Evolutionary conservation across 2,113 vertebrate species (phyloP).

Genomic region (Syngnathus scovelli): DNA sequence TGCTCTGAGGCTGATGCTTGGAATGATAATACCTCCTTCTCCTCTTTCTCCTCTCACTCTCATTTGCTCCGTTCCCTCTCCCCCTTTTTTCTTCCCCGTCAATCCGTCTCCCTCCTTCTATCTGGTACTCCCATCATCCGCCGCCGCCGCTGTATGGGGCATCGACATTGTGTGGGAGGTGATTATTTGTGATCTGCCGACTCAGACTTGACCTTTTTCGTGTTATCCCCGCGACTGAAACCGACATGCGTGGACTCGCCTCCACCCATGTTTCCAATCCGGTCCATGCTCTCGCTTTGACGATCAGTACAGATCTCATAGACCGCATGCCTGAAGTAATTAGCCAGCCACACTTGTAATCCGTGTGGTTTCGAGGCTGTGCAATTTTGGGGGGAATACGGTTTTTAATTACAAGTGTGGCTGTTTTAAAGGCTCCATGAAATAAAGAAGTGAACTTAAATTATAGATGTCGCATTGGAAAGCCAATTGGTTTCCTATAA

Average conservation of each 20-base stretch:
- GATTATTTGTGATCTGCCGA: slow-evolving; percentile 75
- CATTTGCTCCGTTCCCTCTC: slow-evolving; percentile 28
- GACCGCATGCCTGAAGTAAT: slow-evolving; percentile 32
- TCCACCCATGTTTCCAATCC: slow-evolving; percentile 28
- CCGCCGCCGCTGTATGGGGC: slow-evolving; percentile 53
- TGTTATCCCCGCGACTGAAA: slow-evolving; percentile 59
- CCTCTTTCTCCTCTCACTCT: slow-evolving; percentile 36
- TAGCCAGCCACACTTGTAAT: slow-evolving; percentile 19
- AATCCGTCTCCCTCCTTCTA: slow-evolving; percentile 18
- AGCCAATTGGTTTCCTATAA: slow-evolving; percentile 4
- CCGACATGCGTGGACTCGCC: slow-evolving; percentile 40
- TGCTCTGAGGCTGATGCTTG: slow-evolving; percentile 72
- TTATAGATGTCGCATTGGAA: slow-evolving; percentile 16
- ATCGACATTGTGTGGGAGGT: slow-evolving; percentile 58
- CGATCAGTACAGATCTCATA: slow-evolving; percentile 31
- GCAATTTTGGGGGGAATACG: slow-evolving; percentile 10
- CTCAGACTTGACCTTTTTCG: slow-evolving; percentile 73
- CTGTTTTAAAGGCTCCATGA: slow-evolving; percentile 22
- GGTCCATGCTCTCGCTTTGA: slow-evolving; percentile 26
- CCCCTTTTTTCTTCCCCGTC: slow-evolving; percentile 15
- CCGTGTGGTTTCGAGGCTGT: slow-evolving; percentile 17
- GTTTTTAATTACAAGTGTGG: slow-evolving; percentile 31
- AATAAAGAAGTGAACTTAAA: slow-evolving; percentile 39
- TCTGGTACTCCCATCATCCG: slow-evolving; percentile 69
- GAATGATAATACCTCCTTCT: slow-evolving; percentile 72